Percentiles rank a stretch among this genome's conserved stretches.
Evolutionary conservation across 2,797 vertebrate genomes (phyloP).

Genomic region (Diglossa cyanea): DNA sequence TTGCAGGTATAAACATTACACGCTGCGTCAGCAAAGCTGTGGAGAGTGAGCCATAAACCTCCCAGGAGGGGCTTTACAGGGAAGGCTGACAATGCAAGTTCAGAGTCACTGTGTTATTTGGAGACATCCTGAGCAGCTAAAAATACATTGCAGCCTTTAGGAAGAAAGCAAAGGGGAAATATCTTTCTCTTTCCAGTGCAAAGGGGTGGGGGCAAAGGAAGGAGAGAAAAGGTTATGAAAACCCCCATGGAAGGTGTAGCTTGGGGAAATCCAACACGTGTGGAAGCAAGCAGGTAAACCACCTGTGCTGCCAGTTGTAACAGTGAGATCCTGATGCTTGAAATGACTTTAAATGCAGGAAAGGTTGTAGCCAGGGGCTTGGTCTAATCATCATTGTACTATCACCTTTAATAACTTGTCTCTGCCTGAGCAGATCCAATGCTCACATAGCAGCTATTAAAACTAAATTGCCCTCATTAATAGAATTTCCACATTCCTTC

Average conservation of each 20-base stretch:
- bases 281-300: neutral
- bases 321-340: neutral
- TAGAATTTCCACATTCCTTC: conserved; percentile 15
- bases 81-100: conserved; percentile 68
- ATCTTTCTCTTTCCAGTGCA: neutral
- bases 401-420: conserved; percentile 38
- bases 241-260: neutral
- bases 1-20: conserved; percentile 59
- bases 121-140: conserved; percentile 58
- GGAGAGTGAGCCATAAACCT: conserved; percentile 44
- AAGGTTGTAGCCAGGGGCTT: conserved; percentile 16
- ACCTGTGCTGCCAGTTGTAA: neutral
- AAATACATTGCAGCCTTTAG: conserved; percentile 36
- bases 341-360: neutral
- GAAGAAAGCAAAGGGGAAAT: conserved; percentile 30
- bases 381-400: neutral
- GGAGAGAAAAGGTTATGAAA: neutral
- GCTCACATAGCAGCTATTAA: conserved; percentile 15
- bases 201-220: neutral
- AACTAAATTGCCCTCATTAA: conserved; percentile 37
- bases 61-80: conserved; percentile 19
- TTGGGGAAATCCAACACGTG: neutral
- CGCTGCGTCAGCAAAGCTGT: conserved; percentile 67
- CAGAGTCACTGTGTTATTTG: conserved; percentile 15
- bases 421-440: conserved; percentile 33